phyloP scores from a whole-genome alignment of 2,888 invertebrate genomes.

The Crocallis elinguaria region DNA sequence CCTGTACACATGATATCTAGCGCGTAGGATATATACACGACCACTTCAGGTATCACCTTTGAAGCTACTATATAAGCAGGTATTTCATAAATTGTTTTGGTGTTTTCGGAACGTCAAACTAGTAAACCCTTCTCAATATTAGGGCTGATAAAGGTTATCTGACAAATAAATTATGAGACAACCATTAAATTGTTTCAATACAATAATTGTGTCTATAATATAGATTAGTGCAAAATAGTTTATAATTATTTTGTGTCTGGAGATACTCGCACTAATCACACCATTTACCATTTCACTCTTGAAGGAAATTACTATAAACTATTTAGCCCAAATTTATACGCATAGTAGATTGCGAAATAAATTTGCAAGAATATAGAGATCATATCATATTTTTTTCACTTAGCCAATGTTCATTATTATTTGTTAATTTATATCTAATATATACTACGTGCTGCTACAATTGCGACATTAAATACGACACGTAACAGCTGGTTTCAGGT shows the following conservation, averaged over 20 bases:
- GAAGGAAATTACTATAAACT: no score
- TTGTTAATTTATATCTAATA: no score
- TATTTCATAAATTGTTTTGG: conserved; percentile 13
- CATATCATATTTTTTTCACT: no score
- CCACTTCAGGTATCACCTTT: neutral
- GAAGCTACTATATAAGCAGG: neutral
- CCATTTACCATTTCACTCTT: no score
- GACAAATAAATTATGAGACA: conserved; percentile 4
- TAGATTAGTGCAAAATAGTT: neutral
- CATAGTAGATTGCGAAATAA: no score
- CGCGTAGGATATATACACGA: conserved; percentile 6
- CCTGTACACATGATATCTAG: neutral
- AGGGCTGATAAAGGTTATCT: neutral
- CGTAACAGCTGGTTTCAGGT: no score
- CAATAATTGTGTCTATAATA: neutral
- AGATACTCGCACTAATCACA: no score
- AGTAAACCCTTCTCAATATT: conserved; percentile 5
- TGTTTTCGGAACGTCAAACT: conserved; percentile 1
- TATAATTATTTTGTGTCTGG: neutral
- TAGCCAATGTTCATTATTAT: no score
- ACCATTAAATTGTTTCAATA: neutral
- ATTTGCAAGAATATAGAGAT: no score
- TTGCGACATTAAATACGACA: no score
- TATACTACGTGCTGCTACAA: no score
- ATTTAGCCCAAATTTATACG: no score